Evolutionary conservation across 2,888 invertebrate species (phyloP), one percentile per base, ranked within the genome.

Genomic region (Mantis religiosa): DNA sequence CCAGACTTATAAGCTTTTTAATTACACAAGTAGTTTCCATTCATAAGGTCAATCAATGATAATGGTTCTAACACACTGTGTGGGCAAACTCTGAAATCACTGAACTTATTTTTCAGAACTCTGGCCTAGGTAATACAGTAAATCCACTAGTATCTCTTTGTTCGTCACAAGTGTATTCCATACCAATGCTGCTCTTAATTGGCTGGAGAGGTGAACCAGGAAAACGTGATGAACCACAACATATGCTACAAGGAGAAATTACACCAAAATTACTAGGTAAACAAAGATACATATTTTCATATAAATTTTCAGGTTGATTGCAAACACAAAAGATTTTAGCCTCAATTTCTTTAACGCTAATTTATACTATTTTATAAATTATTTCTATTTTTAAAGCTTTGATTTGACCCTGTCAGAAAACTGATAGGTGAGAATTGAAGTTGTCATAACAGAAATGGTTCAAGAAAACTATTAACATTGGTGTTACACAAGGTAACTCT

Each of bases 131-230:
- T 30, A 93, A 93, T 91, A 92, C 92, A 84, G 92, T 93, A 8
- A 93, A 93, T 91, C 93, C 93, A 3, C 90, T 93, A 90, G 92
- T 93, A 91, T 93, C 93, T n/a, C 91, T 94, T 89, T 92, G 93
- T 54, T 92, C 92, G n/a, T 92, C 92, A 1, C 92, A 92, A 86
- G 93, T 94, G 1, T 93, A 93, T 90, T 93, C 93, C 89, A 92
- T 94, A 47, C 93, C 93, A 2, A 92, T 93, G 92, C 91, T 94
- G 83, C 91, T 94, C 83, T 91, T 94, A 89, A 92, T 94, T 90
- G 94, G 94, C 81, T 93, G 93, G 93, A 90, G 93, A 90, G 93
- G 93, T 30, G 93, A 93, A 90, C 93, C 93, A 83, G 93, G 94
- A 47, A 93, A 93, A 90, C 90, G 93, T 88, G 93, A 94, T 91